These are phyloP conservation scores for Dichetophora obliterata DNA, from an alignment of 2,888 invertebrate species.

Conservation along the genomic window DNA sequence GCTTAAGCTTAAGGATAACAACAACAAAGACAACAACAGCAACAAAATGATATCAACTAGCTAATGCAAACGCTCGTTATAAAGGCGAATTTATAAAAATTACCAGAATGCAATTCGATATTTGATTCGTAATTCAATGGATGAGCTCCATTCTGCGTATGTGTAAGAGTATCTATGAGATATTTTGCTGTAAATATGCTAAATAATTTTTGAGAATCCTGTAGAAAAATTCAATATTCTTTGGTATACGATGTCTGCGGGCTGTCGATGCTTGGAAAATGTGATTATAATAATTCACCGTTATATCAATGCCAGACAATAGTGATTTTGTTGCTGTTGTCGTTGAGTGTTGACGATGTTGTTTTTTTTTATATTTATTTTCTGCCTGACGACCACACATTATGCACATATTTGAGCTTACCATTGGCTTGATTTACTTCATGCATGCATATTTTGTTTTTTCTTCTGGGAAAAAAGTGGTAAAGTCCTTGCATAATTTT, in stretches of 20 bases:
- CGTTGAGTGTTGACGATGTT: too few relatives aligned
- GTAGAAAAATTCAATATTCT: neutral
- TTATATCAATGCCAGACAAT: slow-evolving; percentile 25
- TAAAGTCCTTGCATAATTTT: neutral
- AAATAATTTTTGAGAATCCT: neutral
- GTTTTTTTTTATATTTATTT: neutral
- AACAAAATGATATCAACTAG: neutral
- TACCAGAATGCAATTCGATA: slow-evolving; percentile 39
- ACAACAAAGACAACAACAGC: too few relatives aligned
- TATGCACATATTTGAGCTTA: neutral
- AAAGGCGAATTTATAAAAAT: slow-evolving; percentile 7
- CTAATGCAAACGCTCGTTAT: neutral
- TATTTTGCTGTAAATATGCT: neutral
- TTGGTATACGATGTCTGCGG: slow-evolving; percentile 30
- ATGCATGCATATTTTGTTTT: neutral
- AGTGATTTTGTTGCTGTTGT: neutral
- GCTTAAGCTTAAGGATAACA: neutral
- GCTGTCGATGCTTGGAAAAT: slow-evolving; percentile 20
- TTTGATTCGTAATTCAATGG: slow-evolving; percentile 32
- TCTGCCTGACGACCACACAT: neutral
- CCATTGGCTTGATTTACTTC: slow-evolving; percentile 1
- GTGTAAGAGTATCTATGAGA: neutral
- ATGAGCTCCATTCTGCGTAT: neutral
- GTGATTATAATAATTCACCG: slow-evolving; percentile 35
- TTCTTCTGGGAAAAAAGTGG: slow-evolving; percentile 13